Evolutionary conservation across 2,888 invertebrate genomes (phyloP), one percentile per base, ranked within the genome.

Genomic region (Agrypnus murinus): DNA sequence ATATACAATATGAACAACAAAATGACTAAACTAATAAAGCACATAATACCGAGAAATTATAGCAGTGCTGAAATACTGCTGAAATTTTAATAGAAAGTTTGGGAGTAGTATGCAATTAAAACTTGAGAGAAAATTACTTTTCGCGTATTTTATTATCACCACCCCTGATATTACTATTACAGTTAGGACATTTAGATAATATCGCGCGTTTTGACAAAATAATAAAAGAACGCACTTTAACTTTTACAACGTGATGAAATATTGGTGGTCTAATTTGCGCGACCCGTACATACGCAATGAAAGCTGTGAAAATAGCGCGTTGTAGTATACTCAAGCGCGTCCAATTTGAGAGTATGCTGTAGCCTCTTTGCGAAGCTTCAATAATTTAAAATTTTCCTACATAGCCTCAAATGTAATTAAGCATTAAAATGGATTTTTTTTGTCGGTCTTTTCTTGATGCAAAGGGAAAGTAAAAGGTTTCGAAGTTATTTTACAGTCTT

Each of bases 221-320:
- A 14, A 53, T 34, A 32, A 55, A 25, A 12, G 17, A 55, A 36
- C 7, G 10, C 34, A 17, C 55, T 36, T 25, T 10, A 17, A 36
- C 55, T 36, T 53, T 12, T 17, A 36, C 38, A 34, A 5, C 15
- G 55, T 36, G 4, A 2, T 55, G 55, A 55, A 55, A 55, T 55
- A 55, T 38, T 55, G 55, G 55, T 55, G 36, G 55, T 34, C 55
- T 55, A 55, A 36, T 55, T 55, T 55, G 12, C 55, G 12, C 55
- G 38, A 10, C 55, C 17, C 36, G 34, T 8, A 17, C 34, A 36
- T 12, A 17, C 36, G 10, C 17, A 12, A 32, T 32, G 15, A 32
- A 38, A 55, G 38, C 15, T 9, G 36, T n/a, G 55, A 55, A 55
- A 38, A 55, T 19, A 36, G 14, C 55, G 36, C 10, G n/a, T n/a